phyloP scores from a whole-genome alignment of 2,888 invertebrate genomes.

The Amorpha juglandis region DNA sequence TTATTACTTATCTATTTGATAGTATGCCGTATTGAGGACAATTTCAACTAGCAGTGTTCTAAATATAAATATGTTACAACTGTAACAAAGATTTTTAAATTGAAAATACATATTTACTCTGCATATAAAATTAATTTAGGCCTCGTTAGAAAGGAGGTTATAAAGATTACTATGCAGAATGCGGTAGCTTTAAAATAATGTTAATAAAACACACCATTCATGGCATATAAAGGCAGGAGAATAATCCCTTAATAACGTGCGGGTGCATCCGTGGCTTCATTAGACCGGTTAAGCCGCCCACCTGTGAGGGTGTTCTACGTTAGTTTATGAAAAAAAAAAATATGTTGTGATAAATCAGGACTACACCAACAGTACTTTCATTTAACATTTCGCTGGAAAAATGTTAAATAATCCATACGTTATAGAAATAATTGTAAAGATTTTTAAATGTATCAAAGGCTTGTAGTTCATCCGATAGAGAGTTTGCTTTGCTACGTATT shows the following conservation, averaged over 20 bases:
- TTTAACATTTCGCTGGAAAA: neutral
- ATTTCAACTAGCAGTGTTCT: neutral
- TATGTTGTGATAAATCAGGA: constrained; percentile 1
- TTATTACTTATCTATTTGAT: constrained; percentile 5
- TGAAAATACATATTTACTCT: neutral
- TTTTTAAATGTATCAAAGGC: no score
- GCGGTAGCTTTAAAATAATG: constrained; percentile 54
- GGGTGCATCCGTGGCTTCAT: constrained; percentile 62
- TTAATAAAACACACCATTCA: constrained; percentile 63
- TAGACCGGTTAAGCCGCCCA: constrained; percentile 53
- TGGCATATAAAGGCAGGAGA: constrained; percentile 52
- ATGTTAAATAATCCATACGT: neutral
- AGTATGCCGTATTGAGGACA: neutral
- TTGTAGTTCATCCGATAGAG: no score
- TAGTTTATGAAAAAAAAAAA: constrained; percentile 29
- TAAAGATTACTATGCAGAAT: constrained; percentile 33
- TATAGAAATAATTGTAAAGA: neutral
- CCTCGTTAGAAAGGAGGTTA: constrained; percentile 5
- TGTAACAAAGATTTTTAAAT: neutral
- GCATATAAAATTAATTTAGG: no score
- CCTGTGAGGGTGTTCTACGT: constrained; percentile 39
- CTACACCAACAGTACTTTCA: constrained; percentile 5
- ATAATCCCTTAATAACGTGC: constrained; percentile 68
- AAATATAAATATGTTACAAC: neutral
- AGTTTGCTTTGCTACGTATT: no score